Conservation (phyloP, 2,888 invertebrate species). For the Schizotus pectinicornis region DNA sequence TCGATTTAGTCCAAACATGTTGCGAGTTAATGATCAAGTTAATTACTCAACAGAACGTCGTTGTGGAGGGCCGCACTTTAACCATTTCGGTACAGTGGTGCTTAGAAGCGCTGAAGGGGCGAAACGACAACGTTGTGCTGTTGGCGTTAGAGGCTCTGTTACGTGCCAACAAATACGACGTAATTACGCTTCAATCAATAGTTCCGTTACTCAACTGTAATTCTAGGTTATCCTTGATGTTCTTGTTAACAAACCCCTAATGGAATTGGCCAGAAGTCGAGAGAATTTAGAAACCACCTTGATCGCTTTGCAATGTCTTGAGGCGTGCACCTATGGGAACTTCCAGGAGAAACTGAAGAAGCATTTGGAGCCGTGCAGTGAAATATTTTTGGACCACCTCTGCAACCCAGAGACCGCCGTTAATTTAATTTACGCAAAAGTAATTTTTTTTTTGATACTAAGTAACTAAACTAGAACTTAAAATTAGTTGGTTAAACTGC, state of each 20-base stretch:
- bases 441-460: too few relatives aligned
- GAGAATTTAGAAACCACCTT: constrained; percentile 38
- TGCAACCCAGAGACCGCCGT: too few relatives aligned
- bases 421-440: too few relatives aligned
- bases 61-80: constrained; percentile 53
- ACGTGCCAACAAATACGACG: constrained; percentile 9
- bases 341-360: too few relatives aligned
- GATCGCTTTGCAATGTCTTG: constrained; percentile 50
- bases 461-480: too few relatives aligned
- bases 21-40: constrained; percentile 65
- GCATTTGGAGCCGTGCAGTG: too few relatives aligned
- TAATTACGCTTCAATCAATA: not conserved
- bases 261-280: constrained; percentile 23
- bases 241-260: constrained; percentile 18
- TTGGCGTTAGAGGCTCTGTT: constrained; percentile 55
- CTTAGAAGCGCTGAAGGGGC: constrained; percentile 49
- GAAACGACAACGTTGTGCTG: constrained; percentile 48
- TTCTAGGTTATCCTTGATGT: not conserved
- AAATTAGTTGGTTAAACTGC: too few relatives aligned
- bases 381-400: too few relatives aligned
- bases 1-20: constrained; percentile 63
- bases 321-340: constrained; percentile 44
- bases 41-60: constrained; percentile 63
- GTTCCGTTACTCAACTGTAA: not conserved
- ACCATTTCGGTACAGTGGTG: constrained; percentile 54